Evolutionary conservation across 2,888 invertebrate species (phyloP).

Genomic region (Oscheius sp.): DNA sequence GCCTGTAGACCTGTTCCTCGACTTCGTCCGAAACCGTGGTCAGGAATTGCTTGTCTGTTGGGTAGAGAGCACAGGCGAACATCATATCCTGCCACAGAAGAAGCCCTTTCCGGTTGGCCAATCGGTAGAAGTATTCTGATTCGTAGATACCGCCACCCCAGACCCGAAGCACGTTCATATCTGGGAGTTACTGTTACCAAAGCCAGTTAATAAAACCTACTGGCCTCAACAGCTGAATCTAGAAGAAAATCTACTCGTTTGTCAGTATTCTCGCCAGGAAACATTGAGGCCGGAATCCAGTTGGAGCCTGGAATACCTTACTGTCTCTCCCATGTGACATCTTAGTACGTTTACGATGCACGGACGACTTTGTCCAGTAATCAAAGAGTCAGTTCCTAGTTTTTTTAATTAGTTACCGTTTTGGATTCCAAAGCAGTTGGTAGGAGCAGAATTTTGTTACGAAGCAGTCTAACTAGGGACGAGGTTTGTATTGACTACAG

Average conservation of each 20-base stretch:
- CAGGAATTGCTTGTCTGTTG: conserved; percentile 82
- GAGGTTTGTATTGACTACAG: too few relatives aligned
- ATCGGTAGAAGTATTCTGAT: conserved; percentile 85
- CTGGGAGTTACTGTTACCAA: conserved; percentile 20
- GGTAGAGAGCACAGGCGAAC: conserved; percentile 96
- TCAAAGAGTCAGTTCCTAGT: too few relatives aligned
- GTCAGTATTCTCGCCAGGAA: conserved; percentile 49
- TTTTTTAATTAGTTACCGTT: too few relatives aligned
- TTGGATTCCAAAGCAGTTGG: too few relatives aligned
- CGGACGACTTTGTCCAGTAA: too few relatives aligned
- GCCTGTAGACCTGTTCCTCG: conserved; percentile 56
- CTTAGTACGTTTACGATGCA: too few relatives aligned
- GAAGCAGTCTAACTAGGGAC: too few relatives aligned
- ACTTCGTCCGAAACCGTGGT: conserved; percentile 83
- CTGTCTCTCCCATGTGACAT: too few relatives aligned
- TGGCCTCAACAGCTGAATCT: conserved; percentile 55
- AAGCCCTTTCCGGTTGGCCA: conserved; percentile 80
- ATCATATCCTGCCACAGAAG: conserved; percentile 97
- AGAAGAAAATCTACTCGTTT: conserved; percentile 50
- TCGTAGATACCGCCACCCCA: conserved; percentile 99
- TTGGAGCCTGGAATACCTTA: conserved; percentile 58
- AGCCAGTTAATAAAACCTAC: conserved; percentile 20
- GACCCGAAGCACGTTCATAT: conserved; percentile 89
- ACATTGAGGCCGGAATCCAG: conserved; percentile 68
- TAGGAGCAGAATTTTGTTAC: too few relatives aligned